These are phyloP conservation scores for Fulmarus glacialis DNA, from an alignment of 2,113 vertebrate species.

Conservation along the genomic window DNA sequence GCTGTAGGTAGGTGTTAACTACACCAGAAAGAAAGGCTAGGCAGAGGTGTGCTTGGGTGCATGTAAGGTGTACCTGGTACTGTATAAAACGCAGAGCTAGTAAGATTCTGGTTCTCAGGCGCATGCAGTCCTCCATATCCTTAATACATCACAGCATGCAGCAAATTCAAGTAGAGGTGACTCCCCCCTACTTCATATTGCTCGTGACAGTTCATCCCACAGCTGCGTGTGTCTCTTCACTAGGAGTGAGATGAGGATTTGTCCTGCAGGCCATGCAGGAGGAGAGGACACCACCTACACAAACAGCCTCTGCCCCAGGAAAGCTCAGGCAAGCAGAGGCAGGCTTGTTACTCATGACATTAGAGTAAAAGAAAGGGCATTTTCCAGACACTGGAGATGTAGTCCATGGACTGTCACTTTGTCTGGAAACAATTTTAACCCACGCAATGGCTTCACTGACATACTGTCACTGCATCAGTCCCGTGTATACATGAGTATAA, in stretches of 20 bases:
- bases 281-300: neutral
- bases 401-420: neutral
- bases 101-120: neutral
- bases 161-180: neutral
- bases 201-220: neutral
- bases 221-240: neutral
- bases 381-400: neutral
- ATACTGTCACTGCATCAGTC: neutral
- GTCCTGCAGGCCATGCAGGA: neutral
- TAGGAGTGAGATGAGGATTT: neutral
- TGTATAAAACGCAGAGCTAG: neutral
- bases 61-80: neutral
- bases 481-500: neutral
- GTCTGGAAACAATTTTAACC: neutral
- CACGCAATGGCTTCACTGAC: neutral
- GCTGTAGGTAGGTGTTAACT: neutral
- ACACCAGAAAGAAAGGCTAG: neutral
- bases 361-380: neutral
- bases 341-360: neutral
- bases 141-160: neutral
- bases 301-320: neutral
- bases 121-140: neutral
- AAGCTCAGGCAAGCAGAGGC: neutral
- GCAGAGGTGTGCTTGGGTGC: neutral
- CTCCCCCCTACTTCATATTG: neutral